Percentiles rank a stretch among this genome's conserved stretches.
Evolutionary conservation across 2,113 vertebrate species (phyloP).

Genomic region (Tupaia tana): DNA sequence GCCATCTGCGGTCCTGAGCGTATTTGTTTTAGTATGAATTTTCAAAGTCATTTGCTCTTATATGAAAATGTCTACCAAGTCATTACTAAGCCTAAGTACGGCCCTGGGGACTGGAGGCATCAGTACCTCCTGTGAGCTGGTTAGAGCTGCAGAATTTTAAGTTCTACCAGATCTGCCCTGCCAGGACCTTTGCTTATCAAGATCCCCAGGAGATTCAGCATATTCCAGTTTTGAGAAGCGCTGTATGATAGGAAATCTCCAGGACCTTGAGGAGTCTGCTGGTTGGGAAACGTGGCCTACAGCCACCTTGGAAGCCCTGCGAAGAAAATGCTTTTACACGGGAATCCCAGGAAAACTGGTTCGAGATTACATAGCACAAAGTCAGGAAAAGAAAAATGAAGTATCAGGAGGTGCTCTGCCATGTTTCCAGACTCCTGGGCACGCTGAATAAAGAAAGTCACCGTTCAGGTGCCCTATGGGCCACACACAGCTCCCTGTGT

Average conservation of each 20-base stretch:
- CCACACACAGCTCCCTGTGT: rapidly evolving
- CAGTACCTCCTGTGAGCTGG: not conserved
- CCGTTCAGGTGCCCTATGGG: not conserved
- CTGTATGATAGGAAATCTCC: not conserved
- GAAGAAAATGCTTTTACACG: not conserved
- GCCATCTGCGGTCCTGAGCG: no score
- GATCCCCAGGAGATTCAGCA: not conserved
- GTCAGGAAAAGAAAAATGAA: not conserved
- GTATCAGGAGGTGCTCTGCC: not conserved
- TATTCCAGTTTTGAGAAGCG: not conserved
- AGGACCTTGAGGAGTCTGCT: not conserved
- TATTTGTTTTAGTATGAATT: not conserved
- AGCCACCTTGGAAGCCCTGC: rapidly evolving
- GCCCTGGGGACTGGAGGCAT: not conserved
- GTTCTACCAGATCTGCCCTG: no score
- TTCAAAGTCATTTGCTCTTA: not conserved
- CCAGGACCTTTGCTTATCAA: not conserved
- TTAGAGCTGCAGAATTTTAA: not conserved
- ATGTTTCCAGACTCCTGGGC: not conserved
- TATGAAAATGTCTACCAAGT: not conserved
- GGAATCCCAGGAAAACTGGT: not conserved
- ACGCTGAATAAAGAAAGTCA: not conserved
- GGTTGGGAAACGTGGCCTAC: not conserved
- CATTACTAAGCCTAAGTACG: not conserved
- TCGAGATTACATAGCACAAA: not conserved